Percentiles rank a stretch among this genome's conserved stretches.
phyloP scores from a whole-genome alignment of 2,113 vertebrate genomes.

The Callopanchax toddi region DNA sequence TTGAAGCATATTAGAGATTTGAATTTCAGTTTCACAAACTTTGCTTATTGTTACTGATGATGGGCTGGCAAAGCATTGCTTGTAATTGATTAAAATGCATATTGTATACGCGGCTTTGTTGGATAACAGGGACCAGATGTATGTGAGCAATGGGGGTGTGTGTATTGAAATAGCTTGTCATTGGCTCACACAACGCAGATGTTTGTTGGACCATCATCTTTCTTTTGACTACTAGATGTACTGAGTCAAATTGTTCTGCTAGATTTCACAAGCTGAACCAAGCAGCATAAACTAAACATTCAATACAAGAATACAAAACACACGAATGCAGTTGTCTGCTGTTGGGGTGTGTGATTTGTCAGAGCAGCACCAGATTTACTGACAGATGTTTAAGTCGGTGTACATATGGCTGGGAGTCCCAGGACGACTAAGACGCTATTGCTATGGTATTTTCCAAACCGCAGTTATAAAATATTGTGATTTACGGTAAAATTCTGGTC shows the following conservation, averaged over 20 bases:
- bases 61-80: background rate
- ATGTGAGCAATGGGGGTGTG: constrained; percentile 47
- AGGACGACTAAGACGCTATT: constrained; percentile 27
- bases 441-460: constrained; percentile 68
- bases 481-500: constrained; percentile 57
- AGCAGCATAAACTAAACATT: background rate
- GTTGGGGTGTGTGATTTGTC: background rate
- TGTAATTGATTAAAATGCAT: constrained; percentile 51
- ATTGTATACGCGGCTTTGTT: constrained; percentile 41
- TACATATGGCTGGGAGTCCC: constrained; percentile 34
- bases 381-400: constrained; percentile 33
- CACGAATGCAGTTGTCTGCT: constrained; percentile 8
- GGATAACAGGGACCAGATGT: constrained; percentile 69
- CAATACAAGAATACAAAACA: background rate
- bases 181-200: constrained; percentile 61
- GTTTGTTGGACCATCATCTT: constrained; percentile 47
- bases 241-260: constrained; percentile 29
- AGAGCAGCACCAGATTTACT: constrained; percentile 7
- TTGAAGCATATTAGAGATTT: background rate
- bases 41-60: constrained; percentile 18
- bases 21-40: background rate
- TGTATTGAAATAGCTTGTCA: constrained; percentile 61
- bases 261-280: constrained; percentile 21
- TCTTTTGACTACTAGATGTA: constrained; percentile 32
- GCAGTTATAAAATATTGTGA: constrained; percentile 53